A percentile compares a stretch with the other conserved stretches of the same genome.
These are phyloP conservation scores for Aramus guarauna DNA, from an alignment of 2,113 vertebrate species.

Conservation along the genomic window DNA sequence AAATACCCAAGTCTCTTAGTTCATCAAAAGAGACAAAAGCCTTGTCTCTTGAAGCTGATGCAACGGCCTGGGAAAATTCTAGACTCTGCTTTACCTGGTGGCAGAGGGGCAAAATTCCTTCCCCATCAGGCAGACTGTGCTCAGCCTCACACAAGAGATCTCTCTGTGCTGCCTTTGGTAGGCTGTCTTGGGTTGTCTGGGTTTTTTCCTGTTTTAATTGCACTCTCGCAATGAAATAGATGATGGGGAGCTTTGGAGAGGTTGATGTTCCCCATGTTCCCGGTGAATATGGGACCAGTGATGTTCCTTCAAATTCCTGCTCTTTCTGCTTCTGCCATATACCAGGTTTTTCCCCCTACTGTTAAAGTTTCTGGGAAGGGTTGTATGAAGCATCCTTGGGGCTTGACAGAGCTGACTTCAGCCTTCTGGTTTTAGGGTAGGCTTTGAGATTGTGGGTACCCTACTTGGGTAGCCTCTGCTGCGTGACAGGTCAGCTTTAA, in stretches of 20 bases:
- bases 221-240: background rate
- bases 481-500: background rate
- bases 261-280: fast-evolving
- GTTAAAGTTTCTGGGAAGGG: background rate
- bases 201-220: background rate
- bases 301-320: background rate
- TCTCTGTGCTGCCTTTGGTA: background rate
- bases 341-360: too few species aligned
- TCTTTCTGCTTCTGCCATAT: background rate
- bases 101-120: background rate
- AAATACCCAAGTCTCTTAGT: background rate
- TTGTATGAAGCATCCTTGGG: background rate
- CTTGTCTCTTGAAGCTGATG: background rate
- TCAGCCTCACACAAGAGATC: background rate
- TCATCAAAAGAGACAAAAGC: background rate
- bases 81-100: background rate
- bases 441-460: background rate
- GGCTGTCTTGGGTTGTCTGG: background rate
- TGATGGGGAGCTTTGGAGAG: background rate
- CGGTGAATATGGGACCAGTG: fast-evolving
- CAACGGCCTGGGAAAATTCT: background rate
- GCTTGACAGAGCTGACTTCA: background rate
- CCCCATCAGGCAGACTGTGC: background rate
- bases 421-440: background rate
- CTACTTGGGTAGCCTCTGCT: background rate